Evolutionary conservation across 2,888 invertebrate genomes (phyloP), one percentile per base, ranked within the genome.

Genomic region (Ganaspis brasiliensis): DNA sequence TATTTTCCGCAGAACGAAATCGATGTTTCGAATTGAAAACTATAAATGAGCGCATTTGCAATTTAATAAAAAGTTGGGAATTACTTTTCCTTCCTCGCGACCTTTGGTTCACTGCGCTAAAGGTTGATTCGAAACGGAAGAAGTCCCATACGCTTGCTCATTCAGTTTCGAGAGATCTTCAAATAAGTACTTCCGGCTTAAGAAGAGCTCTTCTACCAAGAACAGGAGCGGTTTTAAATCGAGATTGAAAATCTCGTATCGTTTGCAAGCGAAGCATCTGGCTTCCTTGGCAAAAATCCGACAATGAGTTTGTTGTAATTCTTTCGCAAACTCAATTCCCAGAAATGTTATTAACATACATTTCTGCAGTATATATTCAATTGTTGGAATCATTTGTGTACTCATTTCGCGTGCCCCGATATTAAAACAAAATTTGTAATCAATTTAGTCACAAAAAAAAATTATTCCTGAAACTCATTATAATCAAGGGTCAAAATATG

Each of bases 141-240:
- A 79, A 75, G 75, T 72, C 57, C 79, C 74, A 73, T 75, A 75
- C 70, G 76, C 71, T 57, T 61, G 70, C 72, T 75, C 76, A 72
- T 76, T 79, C 40, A 74, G 73, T 76, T 77, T 79, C 71, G 59
- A 79, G 49, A 70, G 75, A 77, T 73, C 76, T 76, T 71, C 78
- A 81, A 76, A 78, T 84, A 82, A 84, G 84, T 81, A 86, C 79
- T 85, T 86, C 84, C 85, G 84, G 84, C 84, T 84, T 79, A 81
- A 78, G 71, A 57, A 76, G 75, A 75, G 78, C 78, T 74, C 70
- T 16, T 52, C 24, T 12, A 19, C 67, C 21, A 45, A 67, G 67
- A 67, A 67, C 45, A 67, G 67, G 40, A 67, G 67, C 67, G 45
- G n/a, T 67, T 67, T 67, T 45, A 67, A 67, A 67, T 67, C 67